Evolutionary conservation across 2,113 vertebrate genomes (phyloP), one percentile per base, ranked within the genome.

Genomic region (Esox niger): DNA sequence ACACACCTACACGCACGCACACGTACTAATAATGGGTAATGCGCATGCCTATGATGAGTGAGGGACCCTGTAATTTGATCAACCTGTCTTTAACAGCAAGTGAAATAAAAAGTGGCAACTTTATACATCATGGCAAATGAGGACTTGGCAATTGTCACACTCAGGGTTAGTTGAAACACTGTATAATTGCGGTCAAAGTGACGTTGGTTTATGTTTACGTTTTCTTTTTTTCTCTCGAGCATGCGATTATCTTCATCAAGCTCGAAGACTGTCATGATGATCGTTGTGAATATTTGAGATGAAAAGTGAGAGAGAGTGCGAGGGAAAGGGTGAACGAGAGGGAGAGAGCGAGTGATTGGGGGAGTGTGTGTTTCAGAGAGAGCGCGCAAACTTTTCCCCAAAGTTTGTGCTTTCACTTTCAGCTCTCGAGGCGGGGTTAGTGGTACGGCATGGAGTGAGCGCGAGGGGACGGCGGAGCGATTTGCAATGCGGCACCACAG

Each of bases 351-450:
- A 71, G 81, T 38, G 75, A 75, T 80, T 43, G 29, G 63, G 68
- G n/a, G 49, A 15, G 60, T 61, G 31, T 64, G 46, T 9, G 43
- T 64, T 66, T 23, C 30, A 38, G 68, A 32, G 59, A 30, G 29
- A 59, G 76, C 72, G 81, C 75, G 81, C 76, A 80, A 87, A 86
- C 77, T 88, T 87, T 88, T 79, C 85, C 68, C 70, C 86, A 87
- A 92, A 91, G 86, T 93, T 91, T 71, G 77, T 81, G 82, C 90
- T 91, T 91, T 90, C 91, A 90, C 86, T 90, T 91, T 84, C 86
- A 89, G 91, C 70, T 75, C 76, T 63, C 69, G 89, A 92, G 91
- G 91, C 91, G 91, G 90, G 88, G 91, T 92, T 90, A 90, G 77
- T 31, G 60, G 33, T 61, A 66, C 65, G 85, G 88, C 85, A 75